A percentile compares a stretch with the other conserved stretches of the same genome.
phyloP scores from a whole-genome alignment of 2,113 vertebrate genomes.

The Shinisaurus crocodilurus region DNA sequence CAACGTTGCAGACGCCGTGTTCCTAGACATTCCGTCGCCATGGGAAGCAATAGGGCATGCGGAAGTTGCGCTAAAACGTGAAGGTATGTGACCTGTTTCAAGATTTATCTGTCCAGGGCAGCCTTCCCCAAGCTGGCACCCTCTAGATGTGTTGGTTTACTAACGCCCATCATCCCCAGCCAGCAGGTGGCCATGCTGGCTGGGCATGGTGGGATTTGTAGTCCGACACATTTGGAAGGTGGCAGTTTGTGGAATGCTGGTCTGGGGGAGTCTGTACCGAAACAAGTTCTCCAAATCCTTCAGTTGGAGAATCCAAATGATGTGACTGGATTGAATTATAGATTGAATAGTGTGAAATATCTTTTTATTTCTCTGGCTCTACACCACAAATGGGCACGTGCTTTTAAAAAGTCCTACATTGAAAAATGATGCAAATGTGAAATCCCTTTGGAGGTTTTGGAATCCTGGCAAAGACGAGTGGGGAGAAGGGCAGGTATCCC shows the following conservation, averaged over 20 bases:
- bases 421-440: background rate
- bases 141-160: background rate
- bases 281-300: background rate
- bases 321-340: background rate
- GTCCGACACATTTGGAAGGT: background rate
- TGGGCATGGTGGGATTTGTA: background rate
- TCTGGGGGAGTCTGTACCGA: background rate
- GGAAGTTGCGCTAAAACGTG: conserved; percentile 87
- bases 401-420: too few species aligned
- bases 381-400: background rate
- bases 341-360: background rate
- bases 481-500: too few species aligned
- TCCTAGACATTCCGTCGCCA: conserved; percentile 95
- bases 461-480: background rate
- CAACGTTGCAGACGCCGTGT: conserved; percentile 89
- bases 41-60: conserved; percentile 96
- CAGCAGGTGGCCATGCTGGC: background rate
- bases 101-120: background rate
- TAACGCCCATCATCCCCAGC: too few species aligned
- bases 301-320: background rate
- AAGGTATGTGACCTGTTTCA: conserved; percentile 77
- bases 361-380: background rate
- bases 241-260: background rate
- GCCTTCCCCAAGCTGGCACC: background rate
- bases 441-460: background rate